Percentiles rank a stretch among this genome's conserved stretches.
Evolutionary conservation across 1,140 invertebrate genomes (phyloP).

Genomic region (Trypoxylus dichotomus): DNA sequence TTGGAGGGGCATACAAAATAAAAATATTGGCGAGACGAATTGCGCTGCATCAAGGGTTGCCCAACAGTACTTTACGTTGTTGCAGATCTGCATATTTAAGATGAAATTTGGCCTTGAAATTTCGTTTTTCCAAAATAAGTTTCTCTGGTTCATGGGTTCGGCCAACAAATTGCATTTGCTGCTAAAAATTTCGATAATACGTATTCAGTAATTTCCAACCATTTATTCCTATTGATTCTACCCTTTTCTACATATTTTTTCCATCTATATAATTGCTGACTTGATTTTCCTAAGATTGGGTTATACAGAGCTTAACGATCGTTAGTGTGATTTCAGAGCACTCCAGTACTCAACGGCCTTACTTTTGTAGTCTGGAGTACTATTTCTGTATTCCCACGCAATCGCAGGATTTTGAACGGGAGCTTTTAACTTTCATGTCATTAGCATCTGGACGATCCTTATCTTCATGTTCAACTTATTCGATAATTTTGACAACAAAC

Average conservation of each 20-base stretch:
- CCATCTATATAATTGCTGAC: conserved; percentile 8
- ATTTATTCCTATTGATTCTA: background rate
- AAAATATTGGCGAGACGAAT: too few species aligned
- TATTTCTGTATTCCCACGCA: background rate
- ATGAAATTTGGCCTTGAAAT: too few species aligned
- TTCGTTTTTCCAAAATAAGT: too few species aligned
- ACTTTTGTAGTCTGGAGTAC: background rate
- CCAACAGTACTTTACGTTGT: too few species aligned
- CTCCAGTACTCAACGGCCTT: background rate
- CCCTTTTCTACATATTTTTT: background rate
- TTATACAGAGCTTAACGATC: background rate
- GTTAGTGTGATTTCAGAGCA: background rate
- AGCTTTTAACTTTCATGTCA: background rate
- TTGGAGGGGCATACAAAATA: too few species aligned
- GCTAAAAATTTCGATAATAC: background rate
- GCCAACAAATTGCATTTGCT: background rate
- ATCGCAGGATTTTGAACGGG: background rate
- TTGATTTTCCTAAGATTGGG: background rate
- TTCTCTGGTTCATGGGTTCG: too few species aligned
- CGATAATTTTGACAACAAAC: too few species aligned
- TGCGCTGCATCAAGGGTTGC: too few species aligned
- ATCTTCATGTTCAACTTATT: background rate
- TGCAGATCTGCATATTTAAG: too few species aligned
- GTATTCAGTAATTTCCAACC: background rate
- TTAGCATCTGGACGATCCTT: background rate